These are phyloP conservation scores for Chelon labrosus DNA, from an alignment of 2,797 vertebrate species.

Conservation along the genomic window DNA sequence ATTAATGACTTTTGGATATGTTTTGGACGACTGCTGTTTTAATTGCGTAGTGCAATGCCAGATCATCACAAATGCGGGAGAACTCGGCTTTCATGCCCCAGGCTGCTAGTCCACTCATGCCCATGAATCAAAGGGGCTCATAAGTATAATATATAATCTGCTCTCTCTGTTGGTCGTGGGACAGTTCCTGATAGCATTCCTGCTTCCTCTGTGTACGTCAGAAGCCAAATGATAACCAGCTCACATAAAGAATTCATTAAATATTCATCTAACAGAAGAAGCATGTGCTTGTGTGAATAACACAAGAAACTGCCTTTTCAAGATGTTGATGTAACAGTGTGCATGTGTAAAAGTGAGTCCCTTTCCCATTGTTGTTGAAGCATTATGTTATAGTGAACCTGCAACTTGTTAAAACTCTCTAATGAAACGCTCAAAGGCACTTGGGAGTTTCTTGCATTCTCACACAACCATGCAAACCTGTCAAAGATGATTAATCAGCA, in stretches of 20 bases:
- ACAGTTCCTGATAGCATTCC: no score
- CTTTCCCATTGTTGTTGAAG: conserved; percentile 3
- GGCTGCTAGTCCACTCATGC: not conserved
- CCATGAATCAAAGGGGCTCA: conserved; percentile 5
- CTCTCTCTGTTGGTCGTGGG: not conserved
- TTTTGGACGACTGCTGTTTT: conserved; percentile 9
- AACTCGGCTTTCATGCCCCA: not conserved
- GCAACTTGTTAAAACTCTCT: not conserved
- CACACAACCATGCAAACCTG: conserved; percentile 1
- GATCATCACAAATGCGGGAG: conserved; percentile 16
- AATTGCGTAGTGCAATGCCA: conserved; percentile 26
- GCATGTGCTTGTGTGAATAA: not conserved
- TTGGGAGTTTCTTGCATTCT: not conserved
- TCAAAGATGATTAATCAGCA: conserved; percentile 32
- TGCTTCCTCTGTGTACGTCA: no score
- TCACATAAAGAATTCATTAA: no score
- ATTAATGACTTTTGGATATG: conserved; percentile 10
- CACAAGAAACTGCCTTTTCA: not conserved
- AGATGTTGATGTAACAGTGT: not conserved
- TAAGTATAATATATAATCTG: conserved; percentile 1
- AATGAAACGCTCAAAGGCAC: conserved; percentile 1
- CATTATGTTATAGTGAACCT: not conserved
- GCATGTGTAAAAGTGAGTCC: not conserved
- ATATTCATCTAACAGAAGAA: not conserved
- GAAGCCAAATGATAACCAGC: no score